A percentile compares a stretch with the other conserved stretches of the same genome.
These are phyloP conservation scores for Minunthozetes semirufus DNA, from an alignment of 2,888 invertebrate genomes.

Conservation along the genomic window DNA sequence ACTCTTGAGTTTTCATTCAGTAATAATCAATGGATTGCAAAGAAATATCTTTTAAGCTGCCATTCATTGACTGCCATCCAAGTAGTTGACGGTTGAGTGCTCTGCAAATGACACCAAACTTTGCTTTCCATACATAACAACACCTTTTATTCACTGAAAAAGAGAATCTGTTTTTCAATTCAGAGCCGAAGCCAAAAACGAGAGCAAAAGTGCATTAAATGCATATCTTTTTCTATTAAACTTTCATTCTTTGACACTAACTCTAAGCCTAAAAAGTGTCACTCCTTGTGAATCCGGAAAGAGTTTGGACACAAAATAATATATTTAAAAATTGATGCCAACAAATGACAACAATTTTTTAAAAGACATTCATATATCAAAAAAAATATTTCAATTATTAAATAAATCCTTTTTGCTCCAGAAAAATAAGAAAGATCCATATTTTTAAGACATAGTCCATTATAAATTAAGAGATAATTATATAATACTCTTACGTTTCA, in stretches of 20 bases:
- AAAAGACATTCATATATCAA: too few relatives aligned
- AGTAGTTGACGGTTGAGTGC: not conserved
- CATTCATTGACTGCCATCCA: not conserved
- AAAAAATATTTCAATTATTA: too few relatives aligned
- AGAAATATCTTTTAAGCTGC: not conserved
- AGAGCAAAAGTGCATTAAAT: conserved; percentile 4
- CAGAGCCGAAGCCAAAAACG: not conserved
- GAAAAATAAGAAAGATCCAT: too few relatives aligned
- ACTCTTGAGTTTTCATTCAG: not conserved
- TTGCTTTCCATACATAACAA: not conserved
- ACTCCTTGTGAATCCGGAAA: too few relatives aligned
- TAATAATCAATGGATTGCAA: not conserved
- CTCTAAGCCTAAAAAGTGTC: not conserved
- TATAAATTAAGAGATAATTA: too few relatives aligned
- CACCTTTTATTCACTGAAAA: not conserved
- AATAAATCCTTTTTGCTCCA: too few relatives aligned
- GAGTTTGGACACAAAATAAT: not conserved
- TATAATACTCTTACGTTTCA: too few relatives aligned
- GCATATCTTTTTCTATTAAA: conserved; percentile 1
- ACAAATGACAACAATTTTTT: too few relatives aligned
- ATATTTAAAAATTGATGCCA: not conserved
- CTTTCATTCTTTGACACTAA: not conserved
- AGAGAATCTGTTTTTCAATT: not conserved
- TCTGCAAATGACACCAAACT: conserved; percentile 13
- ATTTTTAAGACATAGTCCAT: too few relatives aligned